phyloP scores from a whole-genome alignment of 2,113 vertebrate genomes.

The Forbesichthys agassizii region DNA sequence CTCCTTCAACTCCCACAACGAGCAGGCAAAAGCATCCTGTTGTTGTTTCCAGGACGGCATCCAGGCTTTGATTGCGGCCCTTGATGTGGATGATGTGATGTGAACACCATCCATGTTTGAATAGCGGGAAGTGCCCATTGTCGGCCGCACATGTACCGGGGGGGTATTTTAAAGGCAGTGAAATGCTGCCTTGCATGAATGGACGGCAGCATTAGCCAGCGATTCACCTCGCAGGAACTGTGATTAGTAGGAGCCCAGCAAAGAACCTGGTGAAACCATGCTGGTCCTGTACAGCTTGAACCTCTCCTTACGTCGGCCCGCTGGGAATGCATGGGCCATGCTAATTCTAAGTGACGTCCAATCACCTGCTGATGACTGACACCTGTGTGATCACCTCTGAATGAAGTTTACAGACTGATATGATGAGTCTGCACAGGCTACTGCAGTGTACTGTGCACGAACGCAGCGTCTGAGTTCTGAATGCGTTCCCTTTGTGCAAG shows the following conservation, averaged over 20 bases:
- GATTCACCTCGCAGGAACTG: slow-evolving; percentile 11
- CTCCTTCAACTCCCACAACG: too few relatives aligned
- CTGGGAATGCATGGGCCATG: not conserved
- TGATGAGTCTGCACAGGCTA: too few relatives aligned
- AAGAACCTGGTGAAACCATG: not conserved
- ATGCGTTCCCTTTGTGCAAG: too few relatives aligned
- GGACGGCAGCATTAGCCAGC: not conserved
- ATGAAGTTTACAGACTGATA: too few relatives aligned
- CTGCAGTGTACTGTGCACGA: too few relatives aligned
- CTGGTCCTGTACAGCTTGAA: too few relatives aligned
- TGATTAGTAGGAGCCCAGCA: not conserved
- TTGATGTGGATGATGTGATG: slow-evolving; percentile 56
- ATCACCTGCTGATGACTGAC: too few relatives aligned
- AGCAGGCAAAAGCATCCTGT: slow-evolving; percentile 42
- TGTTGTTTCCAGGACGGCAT: slow-evolving; percentile 50
- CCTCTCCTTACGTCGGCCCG: not conserved
- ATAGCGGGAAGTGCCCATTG: slow-evolving; percentile 53
- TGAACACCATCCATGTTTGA: slow-evolving; percentile 36
- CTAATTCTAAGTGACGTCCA: not conserved
- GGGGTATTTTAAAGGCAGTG: slow-evolving; percentile 23
- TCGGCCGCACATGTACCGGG: slow-evolving; percentile 29
- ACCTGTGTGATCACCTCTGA: too few relatives aligned
- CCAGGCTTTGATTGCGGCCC: slow-evolving; percentile 49
- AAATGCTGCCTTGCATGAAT: slow-evolving; percentile 28
- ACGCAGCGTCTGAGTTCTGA: too few relatives aligned